Evolutionary conservation across 35 echinoderm and acorn worm genomes (phyloP).

Genomic region (Lytechinus pictus): DNA sequence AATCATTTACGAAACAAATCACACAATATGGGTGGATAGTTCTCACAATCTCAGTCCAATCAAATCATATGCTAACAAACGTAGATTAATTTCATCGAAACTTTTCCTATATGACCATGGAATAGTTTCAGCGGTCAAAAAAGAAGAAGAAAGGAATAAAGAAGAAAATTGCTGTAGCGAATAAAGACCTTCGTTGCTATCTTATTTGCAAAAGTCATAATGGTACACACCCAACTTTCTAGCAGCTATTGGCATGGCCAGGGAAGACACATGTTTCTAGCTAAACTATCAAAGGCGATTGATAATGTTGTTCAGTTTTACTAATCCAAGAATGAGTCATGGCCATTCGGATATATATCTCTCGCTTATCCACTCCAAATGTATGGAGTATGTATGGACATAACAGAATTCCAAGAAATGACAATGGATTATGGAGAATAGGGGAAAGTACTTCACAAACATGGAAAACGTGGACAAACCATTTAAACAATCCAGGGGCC

Average conservation of each 20-base stretch:
- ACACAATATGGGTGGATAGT: neutral
- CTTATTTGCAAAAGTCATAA: neutral
- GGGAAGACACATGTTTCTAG: neutral
- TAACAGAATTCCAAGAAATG: neutral
- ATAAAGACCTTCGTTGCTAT: neutral
- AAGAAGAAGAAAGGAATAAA: neutral
- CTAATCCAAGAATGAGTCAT: neutral
- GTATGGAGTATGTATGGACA: neutral
- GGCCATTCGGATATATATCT: neutral
- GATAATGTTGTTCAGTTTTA: neutral
- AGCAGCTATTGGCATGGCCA: neutral
- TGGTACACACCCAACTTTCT: neutral
- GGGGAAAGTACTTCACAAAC: too few relatives aligned
- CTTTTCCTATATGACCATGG: neutral
- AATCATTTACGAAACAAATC: neutral
- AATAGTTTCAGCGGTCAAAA: neutral
- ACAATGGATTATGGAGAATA: too few relatives aligned
- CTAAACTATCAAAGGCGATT: neutral
- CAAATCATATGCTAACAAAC: neutral
- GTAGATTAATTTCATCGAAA: neutral
- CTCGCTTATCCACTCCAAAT: neutral
- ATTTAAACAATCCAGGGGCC: too few relatives aligned
- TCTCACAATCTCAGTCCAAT: neutral
- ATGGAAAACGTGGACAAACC: too few relatives aligned
- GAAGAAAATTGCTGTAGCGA: neutral